Evolutionary conservation across 2,113 vertebrate genomes (phyloP).

Genomic region (Nerophis ophidion): DNA sequence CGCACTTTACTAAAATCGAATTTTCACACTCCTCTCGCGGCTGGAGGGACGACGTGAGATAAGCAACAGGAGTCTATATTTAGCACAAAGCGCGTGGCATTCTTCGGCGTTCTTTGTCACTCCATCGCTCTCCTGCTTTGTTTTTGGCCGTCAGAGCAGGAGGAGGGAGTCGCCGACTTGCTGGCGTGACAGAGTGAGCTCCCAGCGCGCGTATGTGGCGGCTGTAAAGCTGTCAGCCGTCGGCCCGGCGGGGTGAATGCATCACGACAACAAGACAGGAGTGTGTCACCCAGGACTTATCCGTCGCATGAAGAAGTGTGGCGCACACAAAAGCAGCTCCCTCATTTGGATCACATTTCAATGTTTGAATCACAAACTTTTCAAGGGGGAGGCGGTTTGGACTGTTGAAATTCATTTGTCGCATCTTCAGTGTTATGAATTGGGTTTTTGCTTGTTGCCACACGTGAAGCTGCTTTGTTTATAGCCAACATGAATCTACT

Average conservation of each 20-base stretch:
- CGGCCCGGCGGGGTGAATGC: conserved; percentile 27
- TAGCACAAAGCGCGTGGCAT: conserved; percentile 3
- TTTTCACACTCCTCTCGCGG: neutral
- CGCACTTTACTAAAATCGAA: too few relatives aligned
- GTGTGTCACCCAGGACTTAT: conserved; percentile 51
- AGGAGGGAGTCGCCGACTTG: conserved; percentile 26
- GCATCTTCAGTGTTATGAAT: neutral
- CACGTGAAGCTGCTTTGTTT: conserved; percentile 28
- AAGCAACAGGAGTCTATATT: neutral
- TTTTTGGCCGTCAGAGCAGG: conserved; percentile 24
- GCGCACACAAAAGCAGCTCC: neutral
- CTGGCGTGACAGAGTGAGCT: conserved; percentile 28
- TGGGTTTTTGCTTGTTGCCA: conserved; percentile 12
- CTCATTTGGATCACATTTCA: conserved; percentile 19
- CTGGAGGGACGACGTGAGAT: neutral
- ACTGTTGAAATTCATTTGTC: neutral
- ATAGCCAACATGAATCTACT: conserved; percentile 34
- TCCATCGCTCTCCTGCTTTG: conserved; percentile 19
- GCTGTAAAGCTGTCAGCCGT: conserved; percentile 43
- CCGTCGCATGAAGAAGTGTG: conserved; percentile 42
- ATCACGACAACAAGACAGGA: conserved; percentile 41
- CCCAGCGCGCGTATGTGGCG: conserved; percentile 23
- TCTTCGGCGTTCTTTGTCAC: conserved; percentile 2
- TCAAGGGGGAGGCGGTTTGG: too few relatives aligned
- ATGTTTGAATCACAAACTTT: neutral